Conservation (phyloP, 2,797 vertebrate species). For the Gallirallus australis region DNA sequence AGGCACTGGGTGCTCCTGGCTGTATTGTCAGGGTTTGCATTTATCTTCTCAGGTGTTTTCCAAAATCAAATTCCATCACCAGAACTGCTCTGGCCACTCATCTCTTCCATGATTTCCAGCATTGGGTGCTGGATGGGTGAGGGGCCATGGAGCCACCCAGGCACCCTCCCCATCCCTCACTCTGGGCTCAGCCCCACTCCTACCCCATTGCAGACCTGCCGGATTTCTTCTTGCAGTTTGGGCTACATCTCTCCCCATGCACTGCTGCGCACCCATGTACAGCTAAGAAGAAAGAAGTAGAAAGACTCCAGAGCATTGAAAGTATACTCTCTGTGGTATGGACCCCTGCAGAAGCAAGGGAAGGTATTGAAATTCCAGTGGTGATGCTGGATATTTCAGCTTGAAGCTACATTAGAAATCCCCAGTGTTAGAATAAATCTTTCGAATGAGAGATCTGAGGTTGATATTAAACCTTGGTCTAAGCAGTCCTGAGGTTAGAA, state of each 20-base stretch:
- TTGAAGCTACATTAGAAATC: neutral
- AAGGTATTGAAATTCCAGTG: neutral
- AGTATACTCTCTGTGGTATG: neutral
- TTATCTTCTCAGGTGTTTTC: neutral
- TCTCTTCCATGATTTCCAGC: neutral
- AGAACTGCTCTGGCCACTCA: neutral
- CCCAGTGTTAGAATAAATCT: neutral
- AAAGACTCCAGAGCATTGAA: neutral
- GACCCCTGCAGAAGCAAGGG: neutral
- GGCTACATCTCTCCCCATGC: neutral
- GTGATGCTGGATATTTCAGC: neutral
- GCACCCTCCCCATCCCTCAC: fast-evolving
- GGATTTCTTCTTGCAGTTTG: neutral
- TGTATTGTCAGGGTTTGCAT: fast-evolving
- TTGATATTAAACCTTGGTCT: neutral
- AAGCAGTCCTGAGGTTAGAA: neutral
- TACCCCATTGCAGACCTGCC: neutral
- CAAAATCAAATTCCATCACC: neutral
- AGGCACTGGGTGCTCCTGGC: neutral
- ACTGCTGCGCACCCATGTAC: fast-evolving
- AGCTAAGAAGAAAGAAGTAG: neutral
- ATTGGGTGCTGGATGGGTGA: fast-evolving
- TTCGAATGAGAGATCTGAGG: neutral
- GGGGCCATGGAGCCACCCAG: fast-evolving
- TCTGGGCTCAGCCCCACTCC: fast-evolving